Base-by-base conservation (phyloP, 2,113 vertebrate genomes). In the Syngnathus typhle region DNA sequence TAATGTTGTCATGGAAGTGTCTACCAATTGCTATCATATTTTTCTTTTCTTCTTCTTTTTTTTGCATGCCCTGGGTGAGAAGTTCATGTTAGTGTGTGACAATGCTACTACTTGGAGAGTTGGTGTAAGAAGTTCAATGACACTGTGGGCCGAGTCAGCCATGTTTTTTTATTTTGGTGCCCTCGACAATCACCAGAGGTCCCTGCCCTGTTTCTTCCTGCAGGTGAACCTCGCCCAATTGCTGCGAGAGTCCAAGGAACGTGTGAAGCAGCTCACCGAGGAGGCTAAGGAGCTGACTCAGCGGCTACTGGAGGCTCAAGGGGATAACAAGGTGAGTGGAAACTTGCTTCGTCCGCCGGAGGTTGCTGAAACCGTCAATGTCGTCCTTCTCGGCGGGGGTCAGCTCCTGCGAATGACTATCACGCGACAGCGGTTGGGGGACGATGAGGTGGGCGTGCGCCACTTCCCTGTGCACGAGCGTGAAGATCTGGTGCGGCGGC, bases 401-500 rank as follows among this genome's bases (percentile, higher is more conserved):
- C 84, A 99, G 97, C 93, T 99, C 67, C 86, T 99, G 60, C 92
- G 97, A 82, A 97, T 98, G 96, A 99, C 96, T 5, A 99, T 99
- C 63, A 95, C 96, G 32, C 94, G 94, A 70, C 97, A 99, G 78
- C 92, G 97, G 67, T 91, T 99, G 0, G 96, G 96, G 27, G 96
- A 98, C 15, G 96, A 98, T 71, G 97, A 98, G 70, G 94, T 95
- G 4, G 96, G 96, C 0, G 87, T 88, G 2, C 93, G 97, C 0
- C 94, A 98, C 85, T 99, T 99, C 58, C 95, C 96, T 1, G 93
- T 95, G 2, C 94, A 98, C 3, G 97, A 99, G 38, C 93, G 96
- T 0, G 95, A 98, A 76, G 95, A 95, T 76, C 87, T 99, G 67
- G 96, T 99, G 49, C 91, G 85, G 27, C 96, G 96, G 71, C 13